Base-by-base conservation (phyloP, 2,113 vertebrate genomes). In the Heliornis fulica region DNA sequence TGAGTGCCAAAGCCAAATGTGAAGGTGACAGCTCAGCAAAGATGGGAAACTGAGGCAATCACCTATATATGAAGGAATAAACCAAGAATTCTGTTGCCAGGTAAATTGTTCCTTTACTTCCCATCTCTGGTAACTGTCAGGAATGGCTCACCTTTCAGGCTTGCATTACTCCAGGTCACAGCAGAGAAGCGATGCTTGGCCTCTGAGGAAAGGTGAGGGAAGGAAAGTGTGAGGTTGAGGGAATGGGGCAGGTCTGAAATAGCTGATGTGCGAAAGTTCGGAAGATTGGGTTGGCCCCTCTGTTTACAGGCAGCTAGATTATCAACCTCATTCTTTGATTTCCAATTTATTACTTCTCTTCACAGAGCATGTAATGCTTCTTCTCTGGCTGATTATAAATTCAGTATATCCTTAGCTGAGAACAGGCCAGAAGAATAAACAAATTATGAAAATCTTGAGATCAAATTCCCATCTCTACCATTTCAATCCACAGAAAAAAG, bases 151-250 rank as follows among this genome's bases (percentile, higher is more conserved):
- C 40, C 53, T 28, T 80, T 26, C n/a, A 60, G n/a, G 23, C 23
- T 34, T 36, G 18, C 21, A 7, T 29, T 60, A 0, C 40, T 60
- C 34, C 8, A 21, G 4, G 29, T 9, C 1, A 0, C 0, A 2
- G 29, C 13, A 60, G 48, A 54, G 38, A 17, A 72, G 40, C 56
- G 53, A 25, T 29, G 6, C 15, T 57, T n/a, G 31, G 29, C 61
- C 48, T 79, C 56, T 46, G 38, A 83, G 32, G 26, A 22, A 59
- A 63, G 13, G 7, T 31, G 40, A 4, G 45, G 15, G 51, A 64
- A 36, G 21, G 19, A 17, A 57, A 60, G 48, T 0, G 1, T n/a
- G 6, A 57, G 8, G 17, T 38, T 15, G 41, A 59, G 70, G 15
- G 25, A 43, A 81, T 17, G 11, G 3, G 83, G 41, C 11, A 74